Conservation (phyloP, 2,888 invertebrate genomes). For the Melanchra persicariae region DNA sequence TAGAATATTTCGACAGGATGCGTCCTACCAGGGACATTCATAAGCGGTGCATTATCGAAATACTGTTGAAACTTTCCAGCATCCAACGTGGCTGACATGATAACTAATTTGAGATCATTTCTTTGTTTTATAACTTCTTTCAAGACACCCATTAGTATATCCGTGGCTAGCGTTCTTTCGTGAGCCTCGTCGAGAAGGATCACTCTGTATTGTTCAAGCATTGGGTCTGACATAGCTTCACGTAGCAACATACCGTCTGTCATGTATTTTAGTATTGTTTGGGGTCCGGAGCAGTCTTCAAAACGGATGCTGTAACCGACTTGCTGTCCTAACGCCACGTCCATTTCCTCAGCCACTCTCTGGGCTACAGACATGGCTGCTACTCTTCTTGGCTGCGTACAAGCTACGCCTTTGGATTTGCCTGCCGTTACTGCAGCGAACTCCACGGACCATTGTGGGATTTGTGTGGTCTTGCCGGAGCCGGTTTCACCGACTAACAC, state of each 20-base stretch:
- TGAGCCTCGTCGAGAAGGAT: conserved; percentile 99
- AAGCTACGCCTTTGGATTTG: conserved; percentile 93
- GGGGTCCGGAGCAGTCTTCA: conserved; percentile 99
- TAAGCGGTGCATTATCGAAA: conserved; percentile 99
- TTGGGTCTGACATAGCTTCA: conserved; percentile 99
- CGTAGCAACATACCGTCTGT: conserved; percentile 99
- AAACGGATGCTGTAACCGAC: conserved; percentile 96
- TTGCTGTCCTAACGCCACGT: conserved; percentile 95
- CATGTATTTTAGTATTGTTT: conserved; percentile 99
- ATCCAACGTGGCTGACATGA: conserved; percentile 99
- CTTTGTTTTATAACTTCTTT: conserved; percentile 99
- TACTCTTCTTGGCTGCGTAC: conserved; percentile 99
- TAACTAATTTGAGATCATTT: conserved; percentile 97
- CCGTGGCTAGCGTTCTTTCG: conserved; percentile 99
- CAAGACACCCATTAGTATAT: conserved; percentile 99
- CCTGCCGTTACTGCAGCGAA: conserved; percentile 83
- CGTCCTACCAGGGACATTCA: conserved; percentile 97
- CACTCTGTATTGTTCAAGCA: conserved; percentile 98
- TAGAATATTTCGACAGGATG: conserved; percentile 96
- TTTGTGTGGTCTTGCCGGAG: conserved; percentile 99
- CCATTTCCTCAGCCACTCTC: conserved; percentile 99
- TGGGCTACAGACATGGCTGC: conserved; percentile 99
- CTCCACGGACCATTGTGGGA: conserved; percentile 94
- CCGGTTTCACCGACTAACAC: conserved; percentile 99
- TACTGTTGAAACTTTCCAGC: conserved; percentile 99